Base-by-base conservation (phyloP, 1,140 invertebrate species). In the Brachionus plicatilis region DNA sequence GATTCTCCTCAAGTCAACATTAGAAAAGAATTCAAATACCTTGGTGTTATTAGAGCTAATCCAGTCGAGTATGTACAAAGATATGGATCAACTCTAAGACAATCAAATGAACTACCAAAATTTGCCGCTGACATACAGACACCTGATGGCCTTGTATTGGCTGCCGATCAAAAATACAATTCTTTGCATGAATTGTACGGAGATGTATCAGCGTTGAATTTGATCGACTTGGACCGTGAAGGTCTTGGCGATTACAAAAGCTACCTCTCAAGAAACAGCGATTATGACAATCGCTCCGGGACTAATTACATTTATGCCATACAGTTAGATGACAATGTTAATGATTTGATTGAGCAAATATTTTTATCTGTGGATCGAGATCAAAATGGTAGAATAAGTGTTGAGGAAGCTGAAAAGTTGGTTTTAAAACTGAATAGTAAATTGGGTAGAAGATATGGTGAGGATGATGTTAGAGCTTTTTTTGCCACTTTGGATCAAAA, bases 401-500 rank as follows among this genome's bases (percentile, higher is more conserved):
- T 80, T 17, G 43, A 80, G 27, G 76, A 80, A 33, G 76, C 76
- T 24, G 76, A 80, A n/a, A 80, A 80, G n/a, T 33, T 80, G 2
- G 50, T 80, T 5, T 12, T 80, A n/a, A 80, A 80, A 27, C 53
- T 80, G 20, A 80, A 80, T 41, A 80, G 45, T 41, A 24, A 47
- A 37, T 24, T 80, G 4, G 45, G 76, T 8, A 56, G 76, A 14
- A 9, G 56, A 33, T 53, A 80, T 65, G 76, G 45, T 65, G 76
- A 80, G 27, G 45, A 80, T 56, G 76, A 80, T 37, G 76, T 80
- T 0, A 65, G 17, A 17, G 76, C 76, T 37, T 80, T 80, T 50
- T 80, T 80, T 65, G 29, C 47, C 8, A 41, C 20, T 29, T 20
- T 80, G 27, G 76, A 80, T 37, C 24, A 33, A 33, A 80, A 80